Percentiles rank a stretch among this genome's conserved stretches.
Conservation (phyloP, 2,797 vertebrate species). For the Eurystomus glaucurus region DNA sequence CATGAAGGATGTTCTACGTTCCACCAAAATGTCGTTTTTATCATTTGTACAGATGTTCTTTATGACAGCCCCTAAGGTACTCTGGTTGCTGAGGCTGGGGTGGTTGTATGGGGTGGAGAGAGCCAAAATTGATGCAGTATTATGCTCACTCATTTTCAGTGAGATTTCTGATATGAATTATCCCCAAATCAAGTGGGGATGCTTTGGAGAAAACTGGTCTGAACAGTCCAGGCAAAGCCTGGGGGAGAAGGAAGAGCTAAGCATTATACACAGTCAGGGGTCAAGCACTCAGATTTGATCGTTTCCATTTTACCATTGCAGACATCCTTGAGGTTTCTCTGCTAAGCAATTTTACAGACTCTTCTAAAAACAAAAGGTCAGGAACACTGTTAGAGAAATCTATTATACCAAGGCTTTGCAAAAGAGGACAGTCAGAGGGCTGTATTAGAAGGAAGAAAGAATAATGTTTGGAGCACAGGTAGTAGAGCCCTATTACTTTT, state of each 20-base stretch:
- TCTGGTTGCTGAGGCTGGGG: not conserved
- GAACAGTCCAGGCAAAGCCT: not conserved
- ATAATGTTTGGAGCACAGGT: not conserved
- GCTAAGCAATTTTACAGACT: not conserved
- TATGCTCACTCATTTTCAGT: not conserved
- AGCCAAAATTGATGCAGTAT: not conserved
- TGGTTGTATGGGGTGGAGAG: not conserved
- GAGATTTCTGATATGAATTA: not conserved
- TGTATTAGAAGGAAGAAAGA: not conserved
- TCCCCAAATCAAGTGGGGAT: not conserved
- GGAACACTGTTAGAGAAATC: not conserved
- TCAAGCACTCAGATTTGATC: not conserved
- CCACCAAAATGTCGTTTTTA: not conserved
- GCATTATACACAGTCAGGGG: not conserved
- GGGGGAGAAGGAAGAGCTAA: not conserved
- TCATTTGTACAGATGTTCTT: not conserved
- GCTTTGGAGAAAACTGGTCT: not conserved
- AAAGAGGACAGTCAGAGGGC: not conserved
- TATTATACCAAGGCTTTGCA: not conserved
- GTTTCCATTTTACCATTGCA: not conserved
- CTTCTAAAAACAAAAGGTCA: slow-evolving; percentile 41
- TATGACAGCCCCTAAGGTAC: not conserved
- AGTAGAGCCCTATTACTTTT: not conserved
- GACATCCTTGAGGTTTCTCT: not conserved
- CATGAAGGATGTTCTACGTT: not conserved